A percentile compares a stretch with the other conserved stretches of the same genome.
These are phyloP conservation scores for Hypotaenidia philippensis DNA, from an alignment of 2,797 vertebrate genomes.

Conservation along the genomic window DNA sequence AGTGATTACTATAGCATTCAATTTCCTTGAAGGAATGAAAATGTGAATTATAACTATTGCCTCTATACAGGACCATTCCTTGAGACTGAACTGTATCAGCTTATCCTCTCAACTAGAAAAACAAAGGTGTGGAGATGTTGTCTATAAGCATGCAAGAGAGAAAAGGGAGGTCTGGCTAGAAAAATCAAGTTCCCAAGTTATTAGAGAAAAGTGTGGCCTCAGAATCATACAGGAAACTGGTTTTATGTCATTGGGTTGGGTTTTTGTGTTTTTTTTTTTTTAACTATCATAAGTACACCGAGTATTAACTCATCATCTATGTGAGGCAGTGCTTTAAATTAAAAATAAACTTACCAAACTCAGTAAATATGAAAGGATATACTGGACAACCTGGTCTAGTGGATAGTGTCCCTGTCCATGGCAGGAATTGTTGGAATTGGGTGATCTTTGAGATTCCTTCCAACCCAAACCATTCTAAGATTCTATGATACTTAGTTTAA, in stretches of 20 bases:
- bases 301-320: neutral
- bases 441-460: too few species aligned
- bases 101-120: neutral
- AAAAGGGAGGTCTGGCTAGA: neutral
- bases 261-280: neutral
- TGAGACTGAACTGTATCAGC: neutral
- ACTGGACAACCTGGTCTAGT: too few species aligned
- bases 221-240: neutral
- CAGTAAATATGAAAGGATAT: neutral
- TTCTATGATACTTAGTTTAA: neutral
- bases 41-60: neutral
- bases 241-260: too few species aligned
- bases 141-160: neutral
- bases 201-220: neutral
- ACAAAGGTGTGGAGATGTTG: neutral
- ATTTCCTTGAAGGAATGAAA: neutral
- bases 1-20: neutral
- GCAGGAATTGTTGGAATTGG: too few species aligned
- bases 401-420: too few species aligned
- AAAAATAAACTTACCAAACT: neutral
- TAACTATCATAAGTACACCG: neutral
- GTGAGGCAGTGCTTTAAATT: neutral
- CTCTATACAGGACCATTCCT: neutral
- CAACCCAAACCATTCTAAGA: too few species aligned
- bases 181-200: neutral